Evolutionary conservation across 2,797 vertebrate species (phyloP), one percentile per base, ranked within the genome.

Genomic region (Pantherophis vulpinus): DNA sequence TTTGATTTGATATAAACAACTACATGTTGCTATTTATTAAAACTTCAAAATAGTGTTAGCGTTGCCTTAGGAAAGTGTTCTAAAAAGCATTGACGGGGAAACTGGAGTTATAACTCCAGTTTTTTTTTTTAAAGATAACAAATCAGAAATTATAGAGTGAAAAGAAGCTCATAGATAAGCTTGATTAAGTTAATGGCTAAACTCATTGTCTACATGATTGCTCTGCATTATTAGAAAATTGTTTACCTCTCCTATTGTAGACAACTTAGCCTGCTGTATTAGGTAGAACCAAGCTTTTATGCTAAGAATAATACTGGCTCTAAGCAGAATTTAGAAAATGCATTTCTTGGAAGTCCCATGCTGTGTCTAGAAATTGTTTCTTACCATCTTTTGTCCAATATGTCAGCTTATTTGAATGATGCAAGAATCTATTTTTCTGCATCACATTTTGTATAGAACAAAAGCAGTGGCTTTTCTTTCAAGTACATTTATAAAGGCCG

Each of bases 1-100:
- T 96, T 94, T 95, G 94, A 97, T 96, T 97, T 96, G 95, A 63
- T 91, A 96, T 97, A 96, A 97, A 95, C 95, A 91, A 2, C 91
- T 93, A 95, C 91, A 96, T 95, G 96, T 92, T 94, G 87, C 96
- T 96, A 96, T 95, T 96, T 96, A 93, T 95, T 97, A 32, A 95
- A 96, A 96, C 95, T 97, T 97, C 95, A 96, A 96, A 96, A 95
- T 13, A 14, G 94, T 94, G 95, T 70, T 61, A 96, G 96, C 95
- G 74, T 32, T 90, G 92, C 93, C 95, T 96, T 97, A 96, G 95
- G 95, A 96, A 96, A 95, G 95, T 95, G 94, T 96, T 96, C 94
- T 96, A 95, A 95, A 94, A 95, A 96, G 94, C 94, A 95, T 95
- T 92, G 94, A 87, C 92, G 93, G 95, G 95, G 95, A 96, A 95